Base-by-base conservation (phyloP, 2,797 vertebrate species). In the Pseudochirops corinnae region DNA sequence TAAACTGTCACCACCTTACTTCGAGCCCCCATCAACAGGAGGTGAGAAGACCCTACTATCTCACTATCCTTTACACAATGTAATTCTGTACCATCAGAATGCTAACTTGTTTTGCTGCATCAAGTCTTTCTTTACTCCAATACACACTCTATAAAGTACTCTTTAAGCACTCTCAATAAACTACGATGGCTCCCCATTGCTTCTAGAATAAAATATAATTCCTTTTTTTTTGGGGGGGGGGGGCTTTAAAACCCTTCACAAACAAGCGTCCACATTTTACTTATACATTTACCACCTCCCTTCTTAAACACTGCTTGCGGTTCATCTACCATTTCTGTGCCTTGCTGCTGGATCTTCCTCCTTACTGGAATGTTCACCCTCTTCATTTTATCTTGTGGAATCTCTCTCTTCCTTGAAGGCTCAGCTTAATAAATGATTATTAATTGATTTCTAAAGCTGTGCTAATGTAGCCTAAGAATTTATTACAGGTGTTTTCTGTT, bases 31-130 rank as follows among this genome's bases (percentile, higher is more conserved):
- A 67, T 67, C 31, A 67, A n/a, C 4, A n/a, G 60, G 12, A 67
- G 60, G 31, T 67, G 31, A 67, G 31, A 4, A 67, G 31, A 67
- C 31, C 31, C 60, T 16, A 14, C 13, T n/a, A 67, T 67, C 60
- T 28, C 33, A 67, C 1, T 67, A 33, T 67, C 31, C 13, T n/a
- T 0, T 67, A n/a, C 0, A 16, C 1, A n/a, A n/a, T 29, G 13
- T 28, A n/a, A n/a, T 67, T 67, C 60, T 33, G 4, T 67, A 67
- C 60, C n/a, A 3, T 67, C 13, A 5, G n/a, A 67, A 67, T 67
- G 60, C 31, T 67, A 67, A 67, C 31, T 67, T n/a, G 31, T 67
- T 67, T 33, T n/a, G 31, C 60, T n/a, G 60, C 13, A 13, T 67
- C 31, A 62, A 62, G 31, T 33, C 12, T 67, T 67, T 13, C 12